A percentile compares a stretch with the other conserved stretches of the same genome.
phyloP scores from a whole-genome alignment of 2,797 vertebrate genomes.

The Microctenopoma lineatum region DNA sequence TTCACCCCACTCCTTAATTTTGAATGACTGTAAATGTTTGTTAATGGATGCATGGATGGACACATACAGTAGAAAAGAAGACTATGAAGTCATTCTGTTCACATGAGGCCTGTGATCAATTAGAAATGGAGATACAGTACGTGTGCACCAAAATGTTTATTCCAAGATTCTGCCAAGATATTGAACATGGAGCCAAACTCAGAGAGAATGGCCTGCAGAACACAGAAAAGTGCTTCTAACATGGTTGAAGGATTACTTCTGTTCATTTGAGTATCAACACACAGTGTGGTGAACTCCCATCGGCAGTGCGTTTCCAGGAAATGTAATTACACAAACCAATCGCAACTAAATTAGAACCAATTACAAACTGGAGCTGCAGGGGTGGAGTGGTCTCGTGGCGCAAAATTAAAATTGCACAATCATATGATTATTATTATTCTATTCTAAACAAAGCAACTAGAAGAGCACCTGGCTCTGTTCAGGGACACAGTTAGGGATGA shows the following conservation, averaged over 20 bases:
- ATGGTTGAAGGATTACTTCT: neutral
- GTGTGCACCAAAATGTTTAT: neutral
- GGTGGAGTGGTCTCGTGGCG: neutral
- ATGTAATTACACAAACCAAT: slow-evolving; percentile 14
- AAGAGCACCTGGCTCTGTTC: slow-evolving; percentile 25
- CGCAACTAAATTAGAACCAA: slow-evolving; percentile 18
- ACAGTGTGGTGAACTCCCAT: neutral
- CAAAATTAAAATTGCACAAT: slow-evolving; percentile 25
- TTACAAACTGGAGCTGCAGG: slow-evolving; percentile 12
- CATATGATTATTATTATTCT: slow-evolving; percentile 10
- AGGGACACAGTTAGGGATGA: slow-evolving; percentile 40
- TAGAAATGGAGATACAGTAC: neutral
- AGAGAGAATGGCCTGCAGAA: neutral
- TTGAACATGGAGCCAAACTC: neutral
- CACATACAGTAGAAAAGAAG: neutral
- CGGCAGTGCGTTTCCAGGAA: neutral
- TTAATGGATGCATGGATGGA: slow-evolving; percentile 4
- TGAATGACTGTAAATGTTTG: slow-evolving; percentile 8
- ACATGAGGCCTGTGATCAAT: neutral
- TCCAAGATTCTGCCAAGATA: neutral
- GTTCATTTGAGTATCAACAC: neutral
- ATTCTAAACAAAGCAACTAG: slow-evolving; percentile 9
- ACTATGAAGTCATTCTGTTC: neutral
- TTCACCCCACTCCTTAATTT: slow-evolving; percentile 5
- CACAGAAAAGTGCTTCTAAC: neutral